Conservation (phyloP, 1,140 invertebrate genomes). For the Drosophila pseudoobscura region DNA sequence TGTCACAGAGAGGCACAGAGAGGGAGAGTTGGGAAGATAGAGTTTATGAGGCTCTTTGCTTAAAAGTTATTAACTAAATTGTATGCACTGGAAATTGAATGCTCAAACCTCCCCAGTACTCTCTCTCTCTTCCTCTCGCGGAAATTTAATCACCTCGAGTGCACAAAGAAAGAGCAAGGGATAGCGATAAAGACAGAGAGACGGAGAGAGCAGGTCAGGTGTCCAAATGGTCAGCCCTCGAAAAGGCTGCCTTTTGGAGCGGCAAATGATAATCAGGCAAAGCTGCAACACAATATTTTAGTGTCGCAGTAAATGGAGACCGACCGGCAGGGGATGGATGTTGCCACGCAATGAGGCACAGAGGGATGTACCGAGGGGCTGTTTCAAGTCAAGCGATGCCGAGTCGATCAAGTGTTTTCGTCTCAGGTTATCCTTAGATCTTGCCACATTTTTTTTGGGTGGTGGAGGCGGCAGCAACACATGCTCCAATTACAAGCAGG, state of each 20-base stretch:
- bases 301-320: slow-evolving; percentile 27
- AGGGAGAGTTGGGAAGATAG: slow-evolving; percentile 6
- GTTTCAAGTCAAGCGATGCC: neutral
- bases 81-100: slow-evolving; percentile 66
- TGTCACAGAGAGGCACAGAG: slow-evolving; percentile 1
- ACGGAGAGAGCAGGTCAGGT: slow-evolving; percentile 27
- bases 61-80: slow-evolving; percentile 77
- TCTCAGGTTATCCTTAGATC: neutral
- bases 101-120: slow-evolving; percentile 14
- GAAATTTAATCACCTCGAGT: slow-evolving; percentile 70
- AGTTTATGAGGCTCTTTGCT: slow-evolving; percentile 66
- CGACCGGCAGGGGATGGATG: no score
- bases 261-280: slow-evolving; percentile 55
- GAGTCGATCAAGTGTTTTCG: no score
- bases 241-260: slow-evolving; percentile 6
- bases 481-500: slow-evolving; percentile 27
- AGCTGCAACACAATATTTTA: slow-evolving; percentile 69
- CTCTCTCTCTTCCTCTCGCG: slow-evolving; percentile 35
- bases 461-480: neutral
- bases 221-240: slow-evolving; percentile 27
- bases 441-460: neutral
- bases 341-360: no score
- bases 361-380: no score
- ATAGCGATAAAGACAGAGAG: neutral
- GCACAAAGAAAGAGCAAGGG: slow-evolving; percentile 11